Evolutionary conservation across 2,797 vertebrate genomes (phyloP), one percentile per base, ranked within the genome.

Genomic region (Naso thynnoides): DNA sequence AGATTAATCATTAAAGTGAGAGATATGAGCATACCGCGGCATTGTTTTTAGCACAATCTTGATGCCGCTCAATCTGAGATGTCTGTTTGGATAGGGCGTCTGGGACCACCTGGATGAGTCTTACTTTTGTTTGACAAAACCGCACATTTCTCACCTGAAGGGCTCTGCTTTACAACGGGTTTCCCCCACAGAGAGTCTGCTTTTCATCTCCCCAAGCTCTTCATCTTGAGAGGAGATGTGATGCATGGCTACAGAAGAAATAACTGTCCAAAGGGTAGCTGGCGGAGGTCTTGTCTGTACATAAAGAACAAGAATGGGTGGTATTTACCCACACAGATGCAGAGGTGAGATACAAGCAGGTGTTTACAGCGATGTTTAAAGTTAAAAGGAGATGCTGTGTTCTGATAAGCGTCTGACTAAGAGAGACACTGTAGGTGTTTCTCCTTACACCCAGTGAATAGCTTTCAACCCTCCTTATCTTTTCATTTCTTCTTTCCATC

Each of bases 1-100:
- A 94, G 94, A 94, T 95, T 90, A 94, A 94, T 93, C 94, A 94
- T 94, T 93, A 91, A 93, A 94, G 93, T n/a, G 24, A 67, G 85
- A 88, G 88, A 90, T 92, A 86, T 0, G 76, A 84, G 69, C 83
- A 83, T 80, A 88, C 88, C 65, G 38, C 38, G 3, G 48, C 85
- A 84, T 91, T 93, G 87, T 92, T 88, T 91, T 87, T 84, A 66
- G 73, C 78, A 62, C 84, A 76, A 89, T 90, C 90, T 83, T 73
- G 81, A 86, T 85, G 84, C 72, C 50, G 67, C 85, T 90, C 84
- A 63, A 81, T 90, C 86, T 29, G 76, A 91, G 87, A 78, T 67
- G 78, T 81, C 86, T 91, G 91, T 93, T 94, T 93, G 89, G 89
- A 89, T 84, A 87, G 85, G 87, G 78, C 83, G 89, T 91, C 91